Conservation (phyloP, 2,797 vertebrate species). For the Oryzias dopingdopingensis region DNA sequence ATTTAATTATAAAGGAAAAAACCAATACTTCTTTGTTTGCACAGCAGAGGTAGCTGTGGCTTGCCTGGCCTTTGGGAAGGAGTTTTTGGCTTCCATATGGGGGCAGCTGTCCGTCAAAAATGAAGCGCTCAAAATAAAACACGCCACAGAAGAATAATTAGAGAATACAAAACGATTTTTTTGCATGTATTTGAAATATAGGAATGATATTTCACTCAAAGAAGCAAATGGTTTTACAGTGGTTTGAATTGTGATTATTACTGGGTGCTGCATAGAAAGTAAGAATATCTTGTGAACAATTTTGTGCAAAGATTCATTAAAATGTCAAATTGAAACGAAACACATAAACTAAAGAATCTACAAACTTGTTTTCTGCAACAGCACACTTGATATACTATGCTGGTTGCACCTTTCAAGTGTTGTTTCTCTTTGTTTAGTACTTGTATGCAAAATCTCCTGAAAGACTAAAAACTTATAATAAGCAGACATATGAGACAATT, state of each 20-base stretch:
- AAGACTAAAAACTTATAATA: background rate
- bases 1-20: conserved; percentile 78
- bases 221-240: conserved; percentile 40
- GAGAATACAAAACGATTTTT: conserved; percentile 66
- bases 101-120: conserved; percentile 78
- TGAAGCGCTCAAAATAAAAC: conserved; percentile 63
- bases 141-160: conserved; percentile 63
- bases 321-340: too few species aligned
- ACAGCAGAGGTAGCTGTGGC: conserved; percentile 63
- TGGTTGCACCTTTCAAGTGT: background rate
- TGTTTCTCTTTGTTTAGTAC: background rate
- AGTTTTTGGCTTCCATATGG: conserved; percentile 78
- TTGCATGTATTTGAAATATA: conserved; percentile 56
- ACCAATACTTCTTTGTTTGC: conserved; percentile 76
- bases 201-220: conserved; percentile 51
- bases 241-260: conserved; percentile 35
- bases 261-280: conserved; percentile 23
- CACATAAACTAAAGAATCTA: background rate
- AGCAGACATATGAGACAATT: background rate
- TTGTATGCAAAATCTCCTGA: background rate
- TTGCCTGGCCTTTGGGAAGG: conserved; percentile 70
- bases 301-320: background rate
- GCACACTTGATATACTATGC: background rate
- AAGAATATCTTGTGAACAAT: conserved; percentile 13
- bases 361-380: background rate